Conservation (phyloP, 2,113 vertebrate genomes). For the Calyptommatus sinebrachiatus region DNA sequence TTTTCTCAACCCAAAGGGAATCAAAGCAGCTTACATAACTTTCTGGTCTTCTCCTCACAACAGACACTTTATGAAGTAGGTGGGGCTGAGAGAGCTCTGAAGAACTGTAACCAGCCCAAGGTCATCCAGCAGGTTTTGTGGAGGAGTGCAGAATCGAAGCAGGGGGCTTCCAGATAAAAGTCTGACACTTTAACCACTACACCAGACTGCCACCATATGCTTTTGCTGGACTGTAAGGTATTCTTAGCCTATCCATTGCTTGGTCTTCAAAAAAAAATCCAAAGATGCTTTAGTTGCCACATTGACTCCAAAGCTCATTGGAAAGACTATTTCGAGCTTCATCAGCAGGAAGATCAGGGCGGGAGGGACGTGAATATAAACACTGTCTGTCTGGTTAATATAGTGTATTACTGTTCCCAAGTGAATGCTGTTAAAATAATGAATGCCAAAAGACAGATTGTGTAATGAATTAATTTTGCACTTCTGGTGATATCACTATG, state of each 20-base stretch:
- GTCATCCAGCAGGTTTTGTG: no score
- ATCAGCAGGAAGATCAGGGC: not conserved
- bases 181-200: no score
- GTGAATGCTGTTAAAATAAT: slow-evolving; percentile 74
- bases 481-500: slow-evolving; percentile 75
- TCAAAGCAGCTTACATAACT: no score
- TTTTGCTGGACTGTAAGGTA: not conserved
- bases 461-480: slow-evolving; percentile 69
- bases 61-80: no score
- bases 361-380: not conserved
- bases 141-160: no score
- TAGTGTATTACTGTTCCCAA: slow-evolving; percentile 37
- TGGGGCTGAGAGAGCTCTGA: no score
- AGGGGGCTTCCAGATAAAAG: no score
- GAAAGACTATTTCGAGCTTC: not conserved
- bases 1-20: no score
- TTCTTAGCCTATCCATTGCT: not conserved
- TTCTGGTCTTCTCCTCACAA: no score
- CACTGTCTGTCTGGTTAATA: slow-evolving; percentile 24
- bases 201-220: no score
- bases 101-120: no score
- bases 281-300: fast-evolving
- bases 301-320: not conserved
- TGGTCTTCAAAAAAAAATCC: not conserved
- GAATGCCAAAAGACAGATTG: slow-evolving; percentile 70